Base-by-base conservation (phyloP, 2,113 vertebrate genomes). In the Isurus oxyrinchus region DNA sequence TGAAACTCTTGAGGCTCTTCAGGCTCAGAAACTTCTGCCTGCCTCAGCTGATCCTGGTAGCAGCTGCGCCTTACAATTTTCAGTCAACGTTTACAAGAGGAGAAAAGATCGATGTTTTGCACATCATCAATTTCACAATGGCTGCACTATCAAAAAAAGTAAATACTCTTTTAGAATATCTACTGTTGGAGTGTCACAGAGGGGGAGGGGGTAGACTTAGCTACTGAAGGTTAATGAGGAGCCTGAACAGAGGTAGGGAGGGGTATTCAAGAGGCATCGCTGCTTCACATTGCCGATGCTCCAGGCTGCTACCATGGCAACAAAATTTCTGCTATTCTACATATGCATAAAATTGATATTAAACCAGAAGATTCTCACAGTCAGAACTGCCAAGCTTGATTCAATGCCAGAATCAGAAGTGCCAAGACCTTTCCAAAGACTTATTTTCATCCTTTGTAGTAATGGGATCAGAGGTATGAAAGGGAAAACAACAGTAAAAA, bases 271-370 rank as follows among this genome's bases (percentile, higher is more conserved):
- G 59, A 94, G 59, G 59, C 57, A 40, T 94, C 5, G 16, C 90
- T 94, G 90, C 35, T n/a, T 63, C 61, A 35, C 59, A 19, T 94
- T 94, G 90, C 59, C 40, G 90, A n/a, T n/a, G 90, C 61, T 94
- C 90, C 90, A 23, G 90, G 59, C 90, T 94, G 90, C 90, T 94
- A 63, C 90, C 90, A 94, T 94, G 90, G 61, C 90, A 94, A 94
- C 90, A 94, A 94, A 40, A 94, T 94, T 94, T 94, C 90, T 94
- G 90, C 90, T 94, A 63, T 61, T 94, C 90, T 94, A 16, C 90
- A 94, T 94, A 94, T 94, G 59, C n/a, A 94, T 19, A 59, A 94
- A 94, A 94, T 66, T 94, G 90, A 94, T 94, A 94, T 94, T 94
- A 94, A 94, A 66, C 61, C 90, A 94, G 90, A 94, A 94, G 90